Conservation (phyloP, 2,797 vertebrate genomes). For the Benthosema pterotum region DNA sequence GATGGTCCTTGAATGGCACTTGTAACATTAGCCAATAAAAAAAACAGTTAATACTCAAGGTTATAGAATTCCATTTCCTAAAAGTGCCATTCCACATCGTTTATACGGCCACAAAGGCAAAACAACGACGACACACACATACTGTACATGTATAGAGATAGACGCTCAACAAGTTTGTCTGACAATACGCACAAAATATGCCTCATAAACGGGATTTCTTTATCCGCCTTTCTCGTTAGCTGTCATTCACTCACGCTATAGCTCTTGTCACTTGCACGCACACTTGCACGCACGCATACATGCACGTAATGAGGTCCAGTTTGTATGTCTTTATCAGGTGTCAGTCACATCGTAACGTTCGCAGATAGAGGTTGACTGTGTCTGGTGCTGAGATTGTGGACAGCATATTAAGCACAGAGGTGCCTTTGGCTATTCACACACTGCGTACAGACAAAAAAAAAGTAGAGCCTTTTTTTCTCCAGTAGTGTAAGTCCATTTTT, state of each 20-base stretch:
- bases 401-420: not conserved
- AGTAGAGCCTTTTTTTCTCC: slow-evolving; percentile 39
- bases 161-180: no score
- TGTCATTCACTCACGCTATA: not conserved
- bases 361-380: slow-evolving; percentile 43
- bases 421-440: slow-evolving; percentile 1
- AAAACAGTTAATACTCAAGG: no score
- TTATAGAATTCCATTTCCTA: no score
- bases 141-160: no score
- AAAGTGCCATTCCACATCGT: no score
- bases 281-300: slow-evolving; percentile 16
- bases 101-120: no score
- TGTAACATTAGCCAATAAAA: no score
- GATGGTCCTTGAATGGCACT: no score
- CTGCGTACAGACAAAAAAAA: not conserved
- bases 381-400: slow-evolving; percentile 22
- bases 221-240: no score
- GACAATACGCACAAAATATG: no score
- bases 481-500: slow-evolving; percentile 12
- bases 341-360: slow-evolving; percentile 14
- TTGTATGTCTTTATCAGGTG: slow-evolving; percentile 7
- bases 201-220: no score
- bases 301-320: slow-evolving; percentile 12
- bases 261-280: not conserved
- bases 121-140: no score